Base-by-base conservation (phyloP, 2,888 invertebrate genomes). In the Thereva unica region DNA sequence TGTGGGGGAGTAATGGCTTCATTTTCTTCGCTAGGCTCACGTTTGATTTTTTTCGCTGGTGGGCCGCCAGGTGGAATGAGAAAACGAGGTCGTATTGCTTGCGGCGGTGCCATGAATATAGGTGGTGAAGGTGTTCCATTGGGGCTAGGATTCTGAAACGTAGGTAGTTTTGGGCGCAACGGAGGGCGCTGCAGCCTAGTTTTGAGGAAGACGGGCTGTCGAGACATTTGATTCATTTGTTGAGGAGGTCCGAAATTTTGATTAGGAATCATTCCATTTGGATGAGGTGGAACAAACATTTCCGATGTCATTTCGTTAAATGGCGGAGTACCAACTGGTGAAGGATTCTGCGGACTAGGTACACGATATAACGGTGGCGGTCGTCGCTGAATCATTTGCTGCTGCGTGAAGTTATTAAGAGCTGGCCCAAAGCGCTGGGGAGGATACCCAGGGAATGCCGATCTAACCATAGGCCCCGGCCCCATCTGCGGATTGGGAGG, bases 1-100 rank as follows among this genome's bases (percentile, higher is more conserved):
- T 88, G 89, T 75, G 89, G 89, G 80, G 89, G 86, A 3, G 89
- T 86, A 78, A 90, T 88, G 9, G 90, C 88, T 74, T 89, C 88
- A 75, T 90, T 90, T 74, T 90, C 90, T 47, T 89, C 88, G 72
- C 89, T 89, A 72, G 89, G 89, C 75, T 70, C 70, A 7, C 50
- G 55, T 66, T 72, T 73, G 1, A 71, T 37, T 53, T 71, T 71
- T 49, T 73, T 73, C 1, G 41, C 12, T 1, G 72, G 74, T 7
- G 66, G 57, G n/a, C 44, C 50, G 8, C 37, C 8, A 4, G 12
- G 23, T 10, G 41, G 12, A 9, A 1, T 59, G 23, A 67, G 35
- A 41, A 68, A 65, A 9, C 61, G 37, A 7, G 68, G 67, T 12
- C 67, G 66, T 9, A 65, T 44, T 1, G 52, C n/a, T 6, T 40